Evolutionary conservation across 2,113 vertebrate species (phyloP).

Genomic region (Phycodurus eques): DNA sequence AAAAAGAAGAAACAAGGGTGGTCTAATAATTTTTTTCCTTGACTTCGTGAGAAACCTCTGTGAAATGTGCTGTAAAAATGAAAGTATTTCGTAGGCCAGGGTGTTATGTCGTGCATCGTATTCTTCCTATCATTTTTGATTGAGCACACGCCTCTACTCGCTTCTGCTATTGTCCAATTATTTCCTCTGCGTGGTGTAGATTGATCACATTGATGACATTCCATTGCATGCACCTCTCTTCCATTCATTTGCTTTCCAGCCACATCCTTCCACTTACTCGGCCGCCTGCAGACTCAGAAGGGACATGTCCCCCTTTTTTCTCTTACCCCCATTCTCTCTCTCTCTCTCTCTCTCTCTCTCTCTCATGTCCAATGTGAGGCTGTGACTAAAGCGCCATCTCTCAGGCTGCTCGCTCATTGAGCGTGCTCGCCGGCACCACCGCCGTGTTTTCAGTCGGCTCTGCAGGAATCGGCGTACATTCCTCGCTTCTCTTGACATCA

Average conservation of each 20-base stretch:
- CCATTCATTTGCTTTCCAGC: background rate
- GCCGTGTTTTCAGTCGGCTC: conserved; percentile 2
- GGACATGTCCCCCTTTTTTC: conserved; percentile 1
- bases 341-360: conserved; percentile 2
- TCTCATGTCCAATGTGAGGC: conserved; percentile 35
- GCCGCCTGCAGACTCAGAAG: background rate
- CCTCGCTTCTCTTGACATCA: conserved; percentile 4
- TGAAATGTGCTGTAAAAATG: too few relatives aligned
- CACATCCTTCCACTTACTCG: background rate
- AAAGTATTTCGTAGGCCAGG: too few relatives aligned
- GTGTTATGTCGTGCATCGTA: too few relatives aligned
- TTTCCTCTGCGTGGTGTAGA: background rate
- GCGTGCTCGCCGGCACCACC: background rate
- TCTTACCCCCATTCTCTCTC: background rate
- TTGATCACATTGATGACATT: background rate
- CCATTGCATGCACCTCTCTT: background rate
- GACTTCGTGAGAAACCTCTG: too few relatives aligned
- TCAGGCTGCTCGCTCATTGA: conserved; percentile 32
- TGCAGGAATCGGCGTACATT: conserved; percentile 25
- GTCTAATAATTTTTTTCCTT: too few relatives aligned
- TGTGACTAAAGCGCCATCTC: conserved; percentile 59
- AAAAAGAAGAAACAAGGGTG: too few relatives aligned
- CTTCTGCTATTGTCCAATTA: background rate
- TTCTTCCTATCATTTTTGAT: too few relatives aligned
- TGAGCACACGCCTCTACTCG: background rate